Base-by-base conservation (phyloP, 2,888 invertebrate species). In the Tetrapedia diversipes region DNA sequence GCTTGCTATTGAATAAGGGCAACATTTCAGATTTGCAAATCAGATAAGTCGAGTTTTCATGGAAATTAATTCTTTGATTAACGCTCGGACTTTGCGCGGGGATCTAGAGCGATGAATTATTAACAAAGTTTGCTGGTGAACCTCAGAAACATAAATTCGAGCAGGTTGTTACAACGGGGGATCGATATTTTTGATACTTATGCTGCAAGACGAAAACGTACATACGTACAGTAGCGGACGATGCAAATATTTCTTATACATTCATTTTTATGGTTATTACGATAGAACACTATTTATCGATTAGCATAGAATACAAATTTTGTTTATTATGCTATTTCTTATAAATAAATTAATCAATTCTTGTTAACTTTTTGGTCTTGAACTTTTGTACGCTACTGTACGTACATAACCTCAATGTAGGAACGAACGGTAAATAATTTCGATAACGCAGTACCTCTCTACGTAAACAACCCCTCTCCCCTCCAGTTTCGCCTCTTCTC, bases 61-160 rank as follows among this genome's bases (percentile, higher is more conserved):
- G 27, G 34, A n/a, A 37, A 61, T 47, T 61, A 47, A 61, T 47
- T 47, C 32, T 34, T 34, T 24, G 47, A 61, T 61, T n/a, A 56
- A 66, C 24, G 56, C 34, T 4, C 7, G 19, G 39, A 41, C 32
- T 65, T 34, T 43, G 16, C 22, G n/a, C 4, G 43, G 34, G 34
- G 24, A 37, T 19, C 16, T 47, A 10, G 4, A n/a, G n/a, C n/a
- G 10, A 49, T 16, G 39, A 51, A 22, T 67, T 60, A 29, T 39
- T 29, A 64, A 53, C 53, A 41, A 32, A 67, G 49, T 67, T 60
- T 47, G 22, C 27, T n/a, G 29, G 32, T 22, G n/a, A 39, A 29
- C n/a, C n/a, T 1, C 39, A 22, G 39, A 39, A 32, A 49, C 39
- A 41, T 51, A 67, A 60, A 41, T 49, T 49, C n/a, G 8, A 22